Evolutionary conservation across 35 echinoderm and acorn worm species (phyloP).

Genomic region (Chiridota heheva): DNA sequence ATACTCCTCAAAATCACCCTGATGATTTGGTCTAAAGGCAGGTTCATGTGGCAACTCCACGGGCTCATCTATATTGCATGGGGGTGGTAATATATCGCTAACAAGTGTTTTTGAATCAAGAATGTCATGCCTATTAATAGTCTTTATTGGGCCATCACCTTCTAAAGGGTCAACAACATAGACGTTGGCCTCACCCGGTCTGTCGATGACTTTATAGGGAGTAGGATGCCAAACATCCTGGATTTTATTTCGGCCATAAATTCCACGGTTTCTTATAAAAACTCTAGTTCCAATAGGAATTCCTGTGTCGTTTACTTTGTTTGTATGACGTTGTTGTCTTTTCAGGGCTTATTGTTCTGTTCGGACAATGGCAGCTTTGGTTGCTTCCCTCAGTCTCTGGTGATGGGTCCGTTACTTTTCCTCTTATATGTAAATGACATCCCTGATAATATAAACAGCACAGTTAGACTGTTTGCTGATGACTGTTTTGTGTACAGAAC

Average conservation of each 20-base stretch:
- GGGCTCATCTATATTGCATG: background rate
- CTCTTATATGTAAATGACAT: no score
- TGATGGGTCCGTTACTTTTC: background rate
- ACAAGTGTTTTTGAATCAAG: no score
- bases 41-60: no score
- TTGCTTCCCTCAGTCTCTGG: conserved; percentile 1
- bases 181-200: no score
- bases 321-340: background rate
- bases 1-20: no score
- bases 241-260: conserved; percentile 1
- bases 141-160: no score
- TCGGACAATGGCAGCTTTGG: background rate
- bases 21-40: no score
- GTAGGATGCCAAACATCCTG: background rate
- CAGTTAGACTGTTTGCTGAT: no score
- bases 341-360: background rate
- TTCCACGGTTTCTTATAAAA: conserved; percentile 11
- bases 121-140: no score
- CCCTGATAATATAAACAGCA: no score
- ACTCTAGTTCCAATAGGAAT: conserved; percentile 3
- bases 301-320: conserved; percentile 13
- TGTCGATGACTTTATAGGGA: background rate
- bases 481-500: no score
- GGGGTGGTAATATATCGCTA: background rate
- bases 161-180: no score